Base-by-base conservation (phyloP, 1,140 invertebrate species). In the Neocloeon triangulifer region DNA sequence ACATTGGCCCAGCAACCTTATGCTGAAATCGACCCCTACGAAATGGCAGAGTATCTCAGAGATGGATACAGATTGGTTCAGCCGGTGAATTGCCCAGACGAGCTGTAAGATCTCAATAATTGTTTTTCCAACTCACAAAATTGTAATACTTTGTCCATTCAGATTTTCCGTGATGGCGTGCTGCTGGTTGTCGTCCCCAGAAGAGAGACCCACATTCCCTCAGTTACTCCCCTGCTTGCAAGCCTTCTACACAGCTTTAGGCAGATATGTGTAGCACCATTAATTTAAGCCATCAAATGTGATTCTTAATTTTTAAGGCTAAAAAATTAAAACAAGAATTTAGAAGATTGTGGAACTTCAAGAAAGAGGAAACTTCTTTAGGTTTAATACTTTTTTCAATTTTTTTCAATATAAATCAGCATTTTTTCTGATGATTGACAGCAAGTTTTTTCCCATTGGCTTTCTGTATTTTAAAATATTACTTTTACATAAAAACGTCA, bases 11-110 rank as follows among this genome's bases (percentile, higher is more conserved):
- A 82, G 37, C 69, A 82, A 41, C 86, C 86, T 0, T 81, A 82
- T 44, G 62, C 72, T 5, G 84, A 94, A 48, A 69, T 95, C 16
- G 82, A 91, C 52, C 76, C 82, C 23, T 88, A 84, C 49, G 86
- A 94, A 52, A 77, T 94, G 57, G 70, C 68, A 25, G 69, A 69
- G 14, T 89, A 79, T 55, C 62, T 94, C 16, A 64, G 69, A 29
- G 82, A 82, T 48, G 84, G 85, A 12, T 89, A 85, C 48, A 62
- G 88, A 40, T 66, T 91, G 13, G 65, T 72, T 9, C 86, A 92
- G 44, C 89, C 89, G 2, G 64, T 77, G 41, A 88, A 86, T 49
- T 95, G 88, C 52, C 89, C 89, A 1, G 86, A 94, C 61, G 84
- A 94, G 59, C 55, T 95, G 68, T 89, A 61, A 74, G 76, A 9